Conservation (phyloP, 2,797 vertebrate species). For the Aselliscus stoliczkanus region DNA sequence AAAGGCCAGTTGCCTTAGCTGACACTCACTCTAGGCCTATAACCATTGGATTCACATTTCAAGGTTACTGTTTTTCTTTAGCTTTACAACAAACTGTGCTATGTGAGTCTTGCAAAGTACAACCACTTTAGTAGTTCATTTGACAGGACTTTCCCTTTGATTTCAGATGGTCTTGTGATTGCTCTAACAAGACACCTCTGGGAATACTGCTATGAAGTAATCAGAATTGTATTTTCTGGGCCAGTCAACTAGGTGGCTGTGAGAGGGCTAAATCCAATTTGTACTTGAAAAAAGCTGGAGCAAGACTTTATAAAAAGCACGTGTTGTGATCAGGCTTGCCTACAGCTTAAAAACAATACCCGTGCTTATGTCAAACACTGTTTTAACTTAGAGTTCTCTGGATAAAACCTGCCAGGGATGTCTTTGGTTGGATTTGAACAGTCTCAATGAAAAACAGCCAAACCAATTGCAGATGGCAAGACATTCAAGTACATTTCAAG, state of each 20-base stretch:
- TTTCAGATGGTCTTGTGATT: background rate
- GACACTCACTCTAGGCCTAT: background rate
- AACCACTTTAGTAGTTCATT: background rate
- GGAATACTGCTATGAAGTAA: background rate
- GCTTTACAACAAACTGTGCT: background rate
- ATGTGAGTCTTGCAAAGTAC: background rate
- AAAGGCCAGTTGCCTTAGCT: conserved; percentile 11
- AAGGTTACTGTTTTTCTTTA: conserved; percentile 46
- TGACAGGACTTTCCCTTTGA: background rate
- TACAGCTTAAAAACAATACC: background rate
- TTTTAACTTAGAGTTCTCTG: conserved; percentile 13
- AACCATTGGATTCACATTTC: conserved; percentile 16
- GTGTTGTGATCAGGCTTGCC: background rate
- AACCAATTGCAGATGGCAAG: background rate
- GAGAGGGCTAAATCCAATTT: background rate
- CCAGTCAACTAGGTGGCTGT: background rate
- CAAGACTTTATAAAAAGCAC: conserved; percentile 2
- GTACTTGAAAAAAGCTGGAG: background rate
- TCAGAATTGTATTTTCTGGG: background rate
- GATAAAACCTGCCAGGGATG: background rate
- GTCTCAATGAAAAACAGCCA: background rate
- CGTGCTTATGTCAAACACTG: background rate
- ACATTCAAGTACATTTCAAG: background rate
- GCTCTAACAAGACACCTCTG: background rate
- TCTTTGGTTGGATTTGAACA: conserved; percentile 24